These are phyloP conservation scores for Drosophila novamexicana DNA, from an alignment of 1,140 invertebrate genomes.

Conservation along the genomic window DNA sequence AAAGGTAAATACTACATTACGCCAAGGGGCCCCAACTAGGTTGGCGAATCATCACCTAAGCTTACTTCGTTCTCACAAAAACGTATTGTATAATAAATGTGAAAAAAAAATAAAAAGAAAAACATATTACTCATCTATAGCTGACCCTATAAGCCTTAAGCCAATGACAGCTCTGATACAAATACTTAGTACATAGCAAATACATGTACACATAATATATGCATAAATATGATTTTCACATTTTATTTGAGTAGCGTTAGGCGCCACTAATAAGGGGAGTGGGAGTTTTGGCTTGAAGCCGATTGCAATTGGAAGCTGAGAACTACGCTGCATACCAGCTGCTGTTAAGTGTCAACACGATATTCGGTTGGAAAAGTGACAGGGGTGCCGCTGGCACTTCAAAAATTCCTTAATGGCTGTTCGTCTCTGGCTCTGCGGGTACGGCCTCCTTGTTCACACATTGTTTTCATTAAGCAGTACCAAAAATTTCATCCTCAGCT, in stretches of 20 bases:
- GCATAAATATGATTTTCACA: conserved; percentile 57
- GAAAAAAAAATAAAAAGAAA: too few species aligned
- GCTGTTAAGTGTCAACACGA: conserved; percentile 60
- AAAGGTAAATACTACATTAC: neutral
- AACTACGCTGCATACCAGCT: conserved; percentile 24
- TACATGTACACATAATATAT: neutral
- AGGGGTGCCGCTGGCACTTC: conserved; percentile 48
- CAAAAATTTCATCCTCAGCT: conserved; percentile 54
- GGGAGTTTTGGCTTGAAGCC: neutral
- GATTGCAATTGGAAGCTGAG: neutral
- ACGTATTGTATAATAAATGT: too few species aligned
- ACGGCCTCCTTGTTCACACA: conserved; percentile 75
- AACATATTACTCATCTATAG: too few species aligned
- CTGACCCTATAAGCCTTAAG: too few species aligned
- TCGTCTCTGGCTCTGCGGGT: conserved; percentile 46
- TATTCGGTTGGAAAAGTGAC: neutral
- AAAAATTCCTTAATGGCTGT: conserved; percentile 71
- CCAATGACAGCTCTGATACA: neutral
- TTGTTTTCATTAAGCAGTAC: conserved; percentile 78
- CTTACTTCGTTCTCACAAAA: too few species aligned
- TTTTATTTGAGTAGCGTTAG: conserved; percentile 69
- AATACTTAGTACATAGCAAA: neutral
- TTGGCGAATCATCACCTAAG: too few species aligned
- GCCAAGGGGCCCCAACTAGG: too few species aligned
- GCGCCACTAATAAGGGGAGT: conserved; percentile 38